Percentiles rank a stretch among this genome's conserved stretches.
These are phyloP conservation scores for Caenorhabditis sulstoni DNA, from an alignment of 2,888 invertebrate species.

Conservation along the genomic window DNA sequence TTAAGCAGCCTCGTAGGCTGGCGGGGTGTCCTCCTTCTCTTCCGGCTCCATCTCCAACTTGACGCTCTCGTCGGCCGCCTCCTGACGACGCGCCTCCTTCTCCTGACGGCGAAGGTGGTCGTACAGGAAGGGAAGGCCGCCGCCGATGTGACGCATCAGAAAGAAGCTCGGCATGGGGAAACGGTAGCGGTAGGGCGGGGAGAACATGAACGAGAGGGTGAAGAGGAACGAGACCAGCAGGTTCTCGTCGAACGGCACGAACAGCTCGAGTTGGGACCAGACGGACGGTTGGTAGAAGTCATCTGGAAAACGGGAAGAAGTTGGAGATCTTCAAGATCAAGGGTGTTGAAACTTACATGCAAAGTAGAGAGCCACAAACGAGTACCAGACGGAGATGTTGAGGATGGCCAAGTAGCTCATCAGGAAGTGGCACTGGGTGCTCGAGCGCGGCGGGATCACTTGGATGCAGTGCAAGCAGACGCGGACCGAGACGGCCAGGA, in stretches of 20 bases:
- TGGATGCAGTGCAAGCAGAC: constrained; percentile 11
- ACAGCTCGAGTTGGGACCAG: not conserved
- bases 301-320: not conserved
- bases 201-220: constrained; percentile 1
- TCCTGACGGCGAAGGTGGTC: not conserved
- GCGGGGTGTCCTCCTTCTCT: constrained; percentile 8
- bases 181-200: constrained; percentile 12
- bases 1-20: constrained; percentile 12
- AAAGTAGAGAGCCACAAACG: constrained; percentile 14
- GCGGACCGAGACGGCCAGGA: constrained; percentile 3
- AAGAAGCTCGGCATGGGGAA: not conserved
- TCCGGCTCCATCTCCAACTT: not conserved
- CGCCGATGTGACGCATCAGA: not conserved
- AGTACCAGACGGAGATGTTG: constrained; percentile 18
- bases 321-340: not conserved
- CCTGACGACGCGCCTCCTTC: not conserved
- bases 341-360: not conserved
- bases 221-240: constrained; percentile 10
- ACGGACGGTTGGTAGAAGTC: constrained; percentile 2
- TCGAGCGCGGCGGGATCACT: not conserved
- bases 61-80: not conserved
- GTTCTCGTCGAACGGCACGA: constrained; percentile 12
- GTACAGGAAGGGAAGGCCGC: constrained; percentile 2
- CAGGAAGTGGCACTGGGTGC: constrained; percentile 4
- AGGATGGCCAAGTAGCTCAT: constrained; percentile 8